These are phyloP conservation scores for Pagetopsis macropterus DNA, from an alignment of 2,797 vertebrate genomes.

Conservation along the genomic window DNA sequence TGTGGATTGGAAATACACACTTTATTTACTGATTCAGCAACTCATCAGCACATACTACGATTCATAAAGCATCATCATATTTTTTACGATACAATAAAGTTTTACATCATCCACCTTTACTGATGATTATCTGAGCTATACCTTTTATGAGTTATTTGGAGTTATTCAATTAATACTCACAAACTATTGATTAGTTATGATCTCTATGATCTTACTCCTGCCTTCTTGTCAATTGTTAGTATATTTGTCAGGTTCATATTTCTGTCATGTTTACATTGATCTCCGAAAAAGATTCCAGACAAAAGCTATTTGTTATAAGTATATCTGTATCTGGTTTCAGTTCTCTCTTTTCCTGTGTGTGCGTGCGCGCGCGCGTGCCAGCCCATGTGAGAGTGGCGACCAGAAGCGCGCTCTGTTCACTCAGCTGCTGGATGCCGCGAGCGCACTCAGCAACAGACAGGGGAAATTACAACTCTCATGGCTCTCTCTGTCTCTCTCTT, in stretches of 20 bases:
- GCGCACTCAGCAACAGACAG: constrained; percentile 58
- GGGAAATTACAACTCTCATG: constrained; percentile 33
- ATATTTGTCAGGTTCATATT: constrained; percentile 6
- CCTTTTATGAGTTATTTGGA: neutral
- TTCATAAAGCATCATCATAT: neutral
- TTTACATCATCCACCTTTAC: neutral
- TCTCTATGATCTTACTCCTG: too few relatives aligned
- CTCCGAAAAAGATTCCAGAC: constrained; percentile 2
- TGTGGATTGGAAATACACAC: neutral
- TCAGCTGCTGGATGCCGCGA: constrained; percentile 65
- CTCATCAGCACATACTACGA: neutral
- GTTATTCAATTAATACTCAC: neutral
- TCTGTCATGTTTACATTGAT: constrained; percentile 1
- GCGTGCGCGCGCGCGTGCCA: constrained; percentile 43
- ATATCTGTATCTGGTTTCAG: neutral
- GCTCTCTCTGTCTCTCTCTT: constrained; percentile 11
- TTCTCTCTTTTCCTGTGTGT: neutral
- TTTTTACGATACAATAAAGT: neutral
- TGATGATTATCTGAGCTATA: neutral
- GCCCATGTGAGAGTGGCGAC: constrained; percentile 24
- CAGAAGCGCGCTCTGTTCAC: constrained; percentile 64
- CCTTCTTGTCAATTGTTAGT: neutral
- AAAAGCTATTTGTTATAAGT: neutral
- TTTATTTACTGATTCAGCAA: neutral
- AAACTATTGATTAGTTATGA: neutral